phyloP scores from a whole-genome alignment of 2,797 vertebrate genomes.

The Columba guinea region DNA sequence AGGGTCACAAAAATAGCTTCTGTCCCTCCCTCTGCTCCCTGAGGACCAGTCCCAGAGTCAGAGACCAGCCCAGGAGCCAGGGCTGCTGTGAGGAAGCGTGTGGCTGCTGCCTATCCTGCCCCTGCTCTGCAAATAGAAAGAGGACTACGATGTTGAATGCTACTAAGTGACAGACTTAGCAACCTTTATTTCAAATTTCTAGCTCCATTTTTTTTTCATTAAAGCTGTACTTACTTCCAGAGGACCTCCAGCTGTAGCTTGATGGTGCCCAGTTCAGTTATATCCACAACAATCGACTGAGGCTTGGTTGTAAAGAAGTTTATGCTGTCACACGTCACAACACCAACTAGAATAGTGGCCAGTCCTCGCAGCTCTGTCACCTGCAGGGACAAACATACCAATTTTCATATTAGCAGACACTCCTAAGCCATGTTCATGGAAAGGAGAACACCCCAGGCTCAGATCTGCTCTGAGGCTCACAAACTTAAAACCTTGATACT shows the following conservation, averaged over 20 bases:
- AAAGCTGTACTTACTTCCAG: slow-evolving; percentile 87
- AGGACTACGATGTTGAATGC: background rate
- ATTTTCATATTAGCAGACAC: background rate
- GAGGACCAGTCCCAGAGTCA: background rate
- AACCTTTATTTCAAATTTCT: background rate
- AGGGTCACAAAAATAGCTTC: background rate
- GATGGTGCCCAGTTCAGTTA: slow-evolving; percentile 96
- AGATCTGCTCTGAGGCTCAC: background rate
- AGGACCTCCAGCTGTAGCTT: slow-evolving; percentile 93
- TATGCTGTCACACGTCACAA: slow-evolving; percentile 86
- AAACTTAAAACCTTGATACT: background rate
- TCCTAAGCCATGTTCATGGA: accelerated
- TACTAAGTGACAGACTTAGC: background rate
- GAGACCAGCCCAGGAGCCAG: background rate
- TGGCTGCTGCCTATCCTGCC: background rate
- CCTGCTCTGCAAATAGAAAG: background rate
- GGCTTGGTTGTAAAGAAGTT: slow-evolving; percentile 89
- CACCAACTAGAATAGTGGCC: slow-evolving; percentile 87
- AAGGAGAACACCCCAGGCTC: background rate
- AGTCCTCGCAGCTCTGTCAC: slow-evolving; percentile 93
- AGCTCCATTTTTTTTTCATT: background rate
- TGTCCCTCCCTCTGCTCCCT: background rate
- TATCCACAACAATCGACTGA: slow-evolving; percentile 90
- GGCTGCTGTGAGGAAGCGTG: background rate
- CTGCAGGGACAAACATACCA: slow-evolving; percentile 66